Evolutionary conservation across 2,797 vertebrate genomes (phyloP), one percentile per base, ranked within the genome.

Genomic region (Molothrus ater): DNA sequence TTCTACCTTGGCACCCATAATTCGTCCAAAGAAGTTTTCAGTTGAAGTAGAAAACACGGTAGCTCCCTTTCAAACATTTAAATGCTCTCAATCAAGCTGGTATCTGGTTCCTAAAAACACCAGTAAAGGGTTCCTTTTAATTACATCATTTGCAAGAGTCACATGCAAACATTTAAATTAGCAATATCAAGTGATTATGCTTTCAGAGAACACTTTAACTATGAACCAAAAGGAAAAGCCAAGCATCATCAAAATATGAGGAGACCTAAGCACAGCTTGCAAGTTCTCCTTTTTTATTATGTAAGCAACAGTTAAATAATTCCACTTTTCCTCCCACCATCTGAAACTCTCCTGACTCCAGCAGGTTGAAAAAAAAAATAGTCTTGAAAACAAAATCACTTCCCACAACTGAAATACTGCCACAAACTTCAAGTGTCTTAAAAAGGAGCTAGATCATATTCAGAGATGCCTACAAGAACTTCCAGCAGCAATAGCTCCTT

Each of bases 261-360:
- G 34, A 92, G 59, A 82, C n/a, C 48, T 43, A 26, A 65, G 64
- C 57, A 80, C 32, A 81, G 80, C 73, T 72, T 79, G 75, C 54
- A 69, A 68, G 51, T 53, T 50, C 63, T 92, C 59, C 10, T 56
- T 83, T 78, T 64, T 68, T 40, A 61, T 95, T 89, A 92, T 29
- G 17, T 60, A 96, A 86, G 54, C 42, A 80, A 53, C 53, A 83
- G 84, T 48, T 80, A 74, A 96, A 71, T 71, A 86, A 91, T 38
- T 60, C 36, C 32, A 48, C 40, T 85, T 82, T 21, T 82, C 66
- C 86, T 81, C 84, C 85, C 57, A 90, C 89, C 16, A 10, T 57
- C 73, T 59, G n/a, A 48, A 90, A 73, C 48, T 61, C 45, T 80
- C 45, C 57, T 76, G 61, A 71, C 45, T 92, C 36, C 5, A 57